Conservation (phyloP, 1,140 invertebrate species). For the Coptotermes formosanus region DNA sequence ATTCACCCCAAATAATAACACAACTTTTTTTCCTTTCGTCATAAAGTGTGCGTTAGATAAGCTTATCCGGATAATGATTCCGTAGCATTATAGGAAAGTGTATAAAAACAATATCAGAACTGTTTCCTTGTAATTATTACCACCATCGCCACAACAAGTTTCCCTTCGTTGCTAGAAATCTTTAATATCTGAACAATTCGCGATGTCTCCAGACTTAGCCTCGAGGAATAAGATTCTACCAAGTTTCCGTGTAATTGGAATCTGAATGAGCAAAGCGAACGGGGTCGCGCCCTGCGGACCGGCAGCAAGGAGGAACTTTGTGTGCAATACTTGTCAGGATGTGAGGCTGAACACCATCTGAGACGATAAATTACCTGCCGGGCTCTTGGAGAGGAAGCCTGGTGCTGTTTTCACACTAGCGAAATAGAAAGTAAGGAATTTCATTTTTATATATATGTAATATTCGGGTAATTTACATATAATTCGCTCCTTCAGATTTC, state of each 20-base stretch:
- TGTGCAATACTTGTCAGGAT: constrained; percentile 6
- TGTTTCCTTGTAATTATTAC: not conserved
- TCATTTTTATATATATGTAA: not conserved
- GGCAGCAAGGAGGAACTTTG: not conserved
- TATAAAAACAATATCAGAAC: not conserved
- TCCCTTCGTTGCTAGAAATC: not conserved
- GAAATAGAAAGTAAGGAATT: not conserved
- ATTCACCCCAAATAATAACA: too few species aligned
- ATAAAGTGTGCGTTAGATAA: not conserved
- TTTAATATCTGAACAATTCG: not conserved
- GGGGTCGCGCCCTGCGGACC: not conserved
- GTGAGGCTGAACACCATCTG: not conserved
- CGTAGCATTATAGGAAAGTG: not conserved
- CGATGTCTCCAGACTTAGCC: not conserved
- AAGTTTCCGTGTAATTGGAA: not conserved
- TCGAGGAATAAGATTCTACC: not conserved
- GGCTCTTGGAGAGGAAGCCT: not conserved
- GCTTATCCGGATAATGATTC: not conserved
- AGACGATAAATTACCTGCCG: not conserved
- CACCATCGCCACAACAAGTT: not conserved
- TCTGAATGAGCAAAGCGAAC: not conserved
- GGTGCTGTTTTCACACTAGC: not conserved
- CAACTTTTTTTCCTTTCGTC: too few species aligned
- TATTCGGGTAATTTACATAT: too few species aligned
- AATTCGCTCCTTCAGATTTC: not conserved